These are phyloP conservation scores for Myotis findleyi DNA, from an alignment of 2,797 vertebrate genomes.

Conservation along the genomic window DNA sequence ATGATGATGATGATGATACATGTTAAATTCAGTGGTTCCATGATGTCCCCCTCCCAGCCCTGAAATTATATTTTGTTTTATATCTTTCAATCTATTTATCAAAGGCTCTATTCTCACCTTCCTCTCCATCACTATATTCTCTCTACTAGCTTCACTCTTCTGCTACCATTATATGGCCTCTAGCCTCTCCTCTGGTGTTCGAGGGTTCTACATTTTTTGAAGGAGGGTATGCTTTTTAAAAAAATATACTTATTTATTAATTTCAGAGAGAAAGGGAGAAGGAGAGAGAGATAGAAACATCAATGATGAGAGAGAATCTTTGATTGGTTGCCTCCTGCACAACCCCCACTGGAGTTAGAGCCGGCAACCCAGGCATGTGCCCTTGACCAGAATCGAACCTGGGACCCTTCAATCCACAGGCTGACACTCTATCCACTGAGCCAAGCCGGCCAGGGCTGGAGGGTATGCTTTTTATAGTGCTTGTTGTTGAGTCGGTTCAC, in stretches of 20 bases:
- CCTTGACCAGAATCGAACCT: too few species aligned
- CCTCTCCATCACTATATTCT: background rate
- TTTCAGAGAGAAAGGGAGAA: too few species aligned
- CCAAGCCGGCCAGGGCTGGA: too few species aligned
- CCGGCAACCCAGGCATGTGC: too few species aligned
- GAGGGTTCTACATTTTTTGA: background rate
- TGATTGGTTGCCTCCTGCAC: too few species aligned
- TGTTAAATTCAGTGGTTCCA: background rate
- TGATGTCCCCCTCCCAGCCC: accelerated
- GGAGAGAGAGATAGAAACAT: too few species aligned
- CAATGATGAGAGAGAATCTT: too few species aligned
- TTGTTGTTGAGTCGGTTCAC: background rate
- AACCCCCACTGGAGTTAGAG: too few species aligned
- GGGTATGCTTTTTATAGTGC: background rate
- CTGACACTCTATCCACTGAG: too few species aligned
- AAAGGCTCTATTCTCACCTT: background rate
- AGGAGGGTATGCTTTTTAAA: background rate
- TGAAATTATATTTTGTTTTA: background rate
- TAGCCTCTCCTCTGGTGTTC: background rate
- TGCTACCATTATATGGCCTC: background rate
- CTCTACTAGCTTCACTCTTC: background rate
- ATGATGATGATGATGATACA: background rate
- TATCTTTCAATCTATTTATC: background rate
- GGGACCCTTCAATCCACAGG: too few species aligned
- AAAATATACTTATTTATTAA: too few species aligned